A percentile compares a stretch with the other conserved stretches of the same genome.
phyloP scores from a whole-genome alignment of 1,140 invertebrate species.

The Leguminivora glycinivorella region DNA sequence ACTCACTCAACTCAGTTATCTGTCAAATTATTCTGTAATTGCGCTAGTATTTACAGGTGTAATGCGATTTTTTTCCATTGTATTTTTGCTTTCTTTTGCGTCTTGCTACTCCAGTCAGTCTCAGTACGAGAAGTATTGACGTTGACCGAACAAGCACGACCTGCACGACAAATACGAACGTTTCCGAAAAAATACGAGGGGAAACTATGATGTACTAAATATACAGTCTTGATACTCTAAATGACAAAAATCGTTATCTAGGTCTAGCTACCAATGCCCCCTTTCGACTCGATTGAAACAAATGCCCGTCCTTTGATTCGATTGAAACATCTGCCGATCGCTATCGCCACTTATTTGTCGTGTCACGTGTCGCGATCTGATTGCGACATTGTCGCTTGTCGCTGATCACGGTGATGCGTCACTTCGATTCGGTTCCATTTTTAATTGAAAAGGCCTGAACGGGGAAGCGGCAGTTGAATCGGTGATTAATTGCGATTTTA shows the following conservation, averaged over 20 bases:
- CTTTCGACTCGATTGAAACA: constrained; percentile 40
- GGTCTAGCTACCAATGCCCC: not conserved
- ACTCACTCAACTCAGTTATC: too few species aligned
- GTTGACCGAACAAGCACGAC: too few species aligned
- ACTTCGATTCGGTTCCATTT: constrained; percentile 67
- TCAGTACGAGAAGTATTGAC: too few species aligned
- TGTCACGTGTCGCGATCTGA: constrained; percentile 67
- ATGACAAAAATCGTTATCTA: not conserved
- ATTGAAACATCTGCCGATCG: constrained; percentile 65
- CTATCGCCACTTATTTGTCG: constrained; percentile 67
- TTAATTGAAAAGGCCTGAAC: constrained; percentile 58
- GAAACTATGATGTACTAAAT: too few species aligned
- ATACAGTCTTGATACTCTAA: not conserved
- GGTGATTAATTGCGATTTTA: constrained; percentile 43
- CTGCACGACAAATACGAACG: too few species aligned
- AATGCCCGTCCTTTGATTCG: not conserved
- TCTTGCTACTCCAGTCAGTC: too few species aligned
- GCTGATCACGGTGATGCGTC: constrained; percentile 70
- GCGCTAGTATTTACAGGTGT: too few species aligned
- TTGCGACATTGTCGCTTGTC: constrained; percentile 63
- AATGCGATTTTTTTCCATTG: too few species aligned
- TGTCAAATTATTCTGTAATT: too few species aligned
- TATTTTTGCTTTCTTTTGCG: too few species aligned
- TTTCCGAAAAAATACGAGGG: too few species aligned
- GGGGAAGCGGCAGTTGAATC: constrained; percentile 37